phyloP scores from a whole-genome alignment of 1,140 invertebrate species.

The Drosophila paulistorum region DNA sequence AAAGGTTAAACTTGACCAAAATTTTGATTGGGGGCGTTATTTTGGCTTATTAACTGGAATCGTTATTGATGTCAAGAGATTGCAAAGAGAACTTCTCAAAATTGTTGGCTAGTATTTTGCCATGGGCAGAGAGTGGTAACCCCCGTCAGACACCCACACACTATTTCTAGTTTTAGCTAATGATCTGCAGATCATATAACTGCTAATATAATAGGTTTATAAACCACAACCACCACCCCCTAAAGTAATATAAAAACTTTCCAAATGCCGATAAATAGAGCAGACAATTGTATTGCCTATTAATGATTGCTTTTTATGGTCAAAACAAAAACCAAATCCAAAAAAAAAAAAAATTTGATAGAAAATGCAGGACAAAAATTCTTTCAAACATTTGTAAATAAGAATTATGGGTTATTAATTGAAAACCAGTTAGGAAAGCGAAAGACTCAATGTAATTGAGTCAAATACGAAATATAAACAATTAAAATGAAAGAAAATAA shows the following conservation, averaged over 20 bases:
- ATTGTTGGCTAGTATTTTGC: background rate
- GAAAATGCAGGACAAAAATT: slow-evolving; percentile 50
- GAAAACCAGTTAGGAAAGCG: slow-evolving; percentile 50
- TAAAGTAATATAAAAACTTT: slow-evolving; percentile 53
- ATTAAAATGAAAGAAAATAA: slow-evolving; percentile 8
- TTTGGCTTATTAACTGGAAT: slow-evolving; percentile 38
- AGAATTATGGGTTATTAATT: slow-evolving; percentile 43
- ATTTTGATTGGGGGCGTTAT: slow-evolving; percentile 47
- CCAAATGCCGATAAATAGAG: slow-evolving; percentile 61
- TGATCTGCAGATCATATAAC: slow-evolving; percentile 31
- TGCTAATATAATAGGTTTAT: slow-evolving; percentile 32
- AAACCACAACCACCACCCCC: slow-evolving; percentile 27
- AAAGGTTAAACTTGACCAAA: slow-evolving; percentile 66
- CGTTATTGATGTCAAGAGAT: slow-evolving; percentile 29
- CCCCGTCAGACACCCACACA: background rate
- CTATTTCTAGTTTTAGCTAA: background rate
- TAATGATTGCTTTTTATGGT: slow-evolving; percentile 55
- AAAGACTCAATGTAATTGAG: slow-evolving; percentile 13
- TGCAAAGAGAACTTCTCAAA: background rate
- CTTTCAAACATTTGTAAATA: slow-evolving; percentile 14
- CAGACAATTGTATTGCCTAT: slow-evolving; percentile 48
- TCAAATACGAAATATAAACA: background rate
- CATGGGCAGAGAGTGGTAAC: background rate
- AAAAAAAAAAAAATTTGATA: background rate
- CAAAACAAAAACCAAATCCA: slow-evolving; percentile 13